phyloP scores from a whole-genome alignment of 2,113 vertebrate genomes.

The Speoplatyrhinus poulsoni region DNA sequence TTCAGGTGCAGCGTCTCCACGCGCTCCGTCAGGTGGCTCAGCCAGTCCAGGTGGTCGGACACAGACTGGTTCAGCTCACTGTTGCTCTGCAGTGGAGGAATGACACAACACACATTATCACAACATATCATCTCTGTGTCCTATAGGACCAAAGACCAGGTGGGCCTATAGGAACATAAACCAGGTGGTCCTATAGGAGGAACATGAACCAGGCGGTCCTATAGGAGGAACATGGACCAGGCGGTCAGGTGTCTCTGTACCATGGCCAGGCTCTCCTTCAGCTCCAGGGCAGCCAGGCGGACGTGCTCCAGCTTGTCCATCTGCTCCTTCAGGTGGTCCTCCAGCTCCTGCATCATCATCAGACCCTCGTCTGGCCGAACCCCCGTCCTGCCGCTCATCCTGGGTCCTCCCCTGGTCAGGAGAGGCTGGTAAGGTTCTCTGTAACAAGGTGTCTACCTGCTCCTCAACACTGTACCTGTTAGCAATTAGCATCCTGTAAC shows the following conservation, averaged over 20 bases:
- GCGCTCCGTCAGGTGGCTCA: slow-evolving; percentile 72
- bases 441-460: no score
- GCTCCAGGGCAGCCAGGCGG: slow-evolving; percentile 66
- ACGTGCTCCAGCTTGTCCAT: slow-evolving; percentile 79
- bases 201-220: no score
- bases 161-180: background rate
- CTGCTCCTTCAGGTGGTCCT: slow-evolving; percentile 77
- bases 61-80: slow-evolving; percentile 69
- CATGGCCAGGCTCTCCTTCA: slow-evolving; percentile 66
- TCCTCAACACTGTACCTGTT: no score
- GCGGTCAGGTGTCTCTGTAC: slow-evolving; percentile 31
- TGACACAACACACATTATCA: background rate
- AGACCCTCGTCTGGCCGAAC: slow-evolving; percentile 65
- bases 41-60: slow-evolving; percentile 73
- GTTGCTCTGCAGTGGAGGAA: slow-evolving; percentile 47
- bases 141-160: background rate
- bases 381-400: slow-evolving; percentile 52
- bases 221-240: background rate
- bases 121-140: background rate
- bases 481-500: no score
- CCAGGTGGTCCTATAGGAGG: background rate
- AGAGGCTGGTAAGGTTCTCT: no score
- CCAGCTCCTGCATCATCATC: slow-evolving; percentile 81
- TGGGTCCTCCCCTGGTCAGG: background rate
- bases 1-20: slow-evolving; percentile 79